phyloP scores from a whole-genome alignment of 2,113 vertebrate genomes.

The Nymphicus hollandicus region DNA sequence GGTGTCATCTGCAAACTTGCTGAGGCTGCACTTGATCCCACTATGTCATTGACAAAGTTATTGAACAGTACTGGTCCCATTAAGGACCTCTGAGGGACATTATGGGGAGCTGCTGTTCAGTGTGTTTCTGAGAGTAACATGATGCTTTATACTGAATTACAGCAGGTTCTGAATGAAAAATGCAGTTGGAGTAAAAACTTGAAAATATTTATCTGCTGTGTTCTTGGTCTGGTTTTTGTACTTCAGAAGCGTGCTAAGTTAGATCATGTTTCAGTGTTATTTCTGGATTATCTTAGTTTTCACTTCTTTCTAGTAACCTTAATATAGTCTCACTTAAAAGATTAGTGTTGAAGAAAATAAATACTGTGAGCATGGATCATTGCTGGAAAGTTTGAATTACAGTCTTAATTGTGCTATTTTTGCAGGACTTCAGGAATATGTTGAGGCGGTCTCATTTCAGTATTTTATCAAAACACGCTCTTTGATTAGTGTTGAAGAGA shows the following conservation, averaged over 20 bases:
- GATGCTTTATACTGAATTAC: background rate
- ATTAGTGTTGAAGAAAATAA: background rate
- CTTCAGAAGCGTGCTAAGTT: rapidly evolving
- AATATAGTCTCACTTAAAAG: background rate
- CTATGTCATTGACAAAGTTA: background rate
- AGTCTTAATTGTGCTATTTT: background rate
- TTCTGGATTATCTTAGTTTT: background rate
- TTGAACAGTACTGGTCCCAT: background rate
- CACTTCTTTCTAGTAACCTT: background rate
- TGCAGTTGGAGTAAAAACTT: background rate
- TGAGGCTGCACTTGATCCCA: background rate
- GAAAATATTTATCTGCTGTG: background rate
- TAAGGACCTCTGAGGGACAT: background rate
- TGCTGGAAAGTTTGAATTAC: background rate
- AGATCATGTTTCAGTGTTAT: background rate
- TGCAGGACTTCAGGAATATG: constrained; percentile 94
- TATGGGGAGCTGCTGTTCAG: background rate
- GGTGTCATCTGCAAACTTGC: background rate
- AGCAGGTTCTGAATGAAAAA: background rate
- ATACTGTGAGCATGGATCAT: background rate
- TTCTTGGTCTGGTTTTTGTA: background rate
- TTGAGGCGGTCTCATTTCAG: constrained; percentile 94
- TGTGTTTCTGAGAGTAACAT: background rate
- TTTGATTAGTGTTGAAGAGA: constrained; percentile 92
- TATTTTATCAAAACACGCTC: constrained; percentile 92